These are phyloP conservation scores for Aphaenogaster ashmeadi DNA, from an alignment of 1,140 invertebrate species.

Conservation along the genomic window DNA sequence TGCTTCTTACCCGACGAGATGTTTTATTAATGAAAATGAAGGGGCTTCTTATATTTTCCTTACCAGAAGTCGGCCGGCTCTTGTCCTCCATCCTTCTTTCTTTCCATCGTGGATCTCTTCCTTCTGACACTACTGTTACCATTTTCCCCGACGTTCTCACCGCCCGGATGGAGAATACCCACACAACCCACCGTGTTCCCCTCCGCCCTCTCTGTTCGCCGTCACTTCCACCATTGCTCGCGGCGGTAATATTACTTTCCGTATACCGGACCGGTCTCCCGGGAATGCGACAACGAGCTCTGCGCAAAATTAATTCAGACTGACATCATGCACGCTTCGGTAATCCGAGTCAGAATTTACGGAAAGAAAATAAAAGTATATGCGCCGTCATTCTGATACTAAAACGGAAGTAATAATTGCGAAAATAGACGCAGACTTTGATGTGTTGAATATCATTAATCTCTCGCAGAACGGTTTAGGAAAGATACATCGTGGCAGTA, in stretches of 20 bases:
- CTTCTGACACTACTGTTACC: conserved; percentile 29
- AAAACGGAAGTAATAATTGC: conserved; percentile 69
- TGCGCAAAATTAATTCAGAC: conserved; percentile 76
- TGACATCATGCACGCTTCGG: conserved; percentile 63
- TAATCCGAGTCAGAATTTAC: conserved; percentile 63
- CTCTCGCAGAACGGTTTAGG: neutral
- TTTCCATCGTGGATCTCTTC: conserved; percentile 27
- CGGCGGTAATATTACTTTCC: conserved; percentile 72
- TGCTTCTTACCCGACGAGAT: conserved; percentile 76
- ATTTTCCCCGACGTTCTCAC: conserved; percentile 55
- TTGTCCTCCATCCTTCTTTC: conserved; percentile 57
- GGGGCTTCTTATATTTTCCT: conserved; percentile 79
- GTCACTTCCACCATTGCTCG: conserved; percentile 56
- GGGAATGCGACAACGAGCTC: conserved; percentile 75
- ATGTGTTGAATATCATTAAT: conserved; percentile 56
- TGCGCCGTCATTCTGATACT: conserved; percentile 21
- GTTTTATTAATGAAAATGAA: conserved; percentile 83
- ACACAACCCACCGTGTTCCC: conserved; percentile 15
- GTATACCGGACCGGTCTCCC: conserved; percentile 56
- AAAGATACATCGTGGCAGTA: neutral
- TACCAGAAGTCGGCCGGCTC: conserved; percentile 42
- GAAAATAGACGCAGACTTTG: neutral
- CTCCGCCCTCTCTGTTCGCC: conserved; percentile 13
- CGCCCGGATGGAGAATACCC: neutral
- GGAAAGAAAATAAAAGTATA: conserved; percentile 5